These are phyloP conservation scores for Cepaea hortensis DNA, from an alignment of 2,888 invertebrate species.

Conservation along the genomic window DNA sequence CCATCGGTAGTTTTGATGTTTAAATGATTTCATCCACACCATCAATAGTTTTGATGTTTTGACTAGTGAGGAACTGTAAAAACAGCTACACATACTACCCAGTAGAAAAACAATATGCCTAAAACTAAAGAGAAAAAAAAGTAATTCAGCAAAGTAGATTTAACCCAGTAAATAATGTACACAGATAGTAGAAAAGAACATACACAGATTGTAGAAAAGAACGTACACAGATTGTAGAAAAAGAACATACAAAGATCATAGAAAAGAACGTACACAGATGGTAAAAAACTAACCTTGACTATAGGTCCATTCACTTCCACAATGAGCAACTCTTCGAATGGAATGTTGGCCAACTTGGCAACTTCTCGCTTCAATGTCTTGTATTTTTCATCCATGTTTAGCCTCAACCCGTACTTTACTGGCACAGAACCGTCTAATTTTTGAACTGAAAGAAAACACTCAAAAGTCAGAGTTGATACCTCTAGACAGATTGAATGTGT, in stretches of 20 bases:
- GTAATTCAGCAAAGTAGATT: no score
- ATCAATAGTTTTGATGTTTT: no score
- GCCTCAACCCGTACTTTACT: conserved; percentile 87
- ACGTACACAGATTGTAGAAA: no score
- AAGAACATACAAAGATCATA: background rate
- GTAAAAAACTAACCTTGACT: conserved; percentile 78
- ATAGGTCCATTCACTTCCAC: conserved; percentile 85
- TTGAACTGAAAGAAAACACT: conserved; percentile 67
- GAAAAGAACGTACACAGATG: background rate
- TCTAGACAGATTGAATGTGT: background rate
- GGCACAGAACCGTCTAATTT: conserved; percentile 86
- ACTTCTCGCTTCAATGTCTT: conserved; percentile 85
- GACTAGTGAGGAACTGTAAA: no score
- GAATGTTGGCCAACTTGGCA: conserved; percentile 70
- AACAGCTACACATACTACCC: no score
- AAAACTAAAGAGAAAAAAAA: no score
- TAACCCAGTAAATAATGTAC: no score
- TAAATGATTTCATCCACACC: no score
- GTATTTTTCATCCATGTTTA: conserved; percentile 89
- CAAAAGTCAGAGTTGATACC: background rate
- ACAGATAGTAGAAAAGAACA: no score
- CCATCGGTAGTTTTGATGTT: no score
- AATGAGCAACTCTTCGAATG: conserved; percentile 81
- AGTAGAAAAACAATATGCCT: no score
- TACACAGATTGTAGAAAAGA: no score